Evolutionary conservation across 2,797 vertebrate species (phyloP).

Genomic region (Pyrocephalus nanus): DNA sequence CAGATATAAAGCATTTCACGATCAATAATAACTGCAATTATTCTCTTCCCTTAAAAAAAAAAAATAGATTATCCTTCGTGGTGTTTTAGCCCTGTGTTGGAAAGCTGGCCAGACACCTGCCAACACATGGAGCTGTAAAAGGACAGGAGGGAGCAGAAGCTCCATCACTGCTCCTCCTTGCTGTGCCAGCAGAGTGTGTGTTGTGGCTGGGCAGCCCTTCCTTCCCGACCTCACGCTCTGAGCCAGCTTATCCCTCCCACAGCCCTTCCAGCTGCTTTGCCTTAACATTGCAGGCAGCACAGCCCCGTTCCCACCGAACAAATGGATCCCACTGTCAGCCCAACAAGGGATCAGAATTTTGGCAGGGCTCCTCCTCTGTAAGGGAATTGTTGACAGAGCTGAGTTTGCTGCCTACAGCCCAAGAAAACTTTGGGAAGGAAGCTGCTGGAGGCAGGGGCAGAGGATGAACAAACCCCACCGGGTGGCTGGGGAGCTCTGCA

Average conservation of each 20-base stretch:
- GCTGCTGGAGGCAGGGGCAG: neutral
- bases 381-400: neutral
- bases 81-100: neutral
- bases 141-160: neutral
- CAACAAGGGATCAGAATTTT: neutral
- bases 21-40: neutral
- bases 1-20: neutral
- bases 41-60: neutral
- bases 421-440: neutral
- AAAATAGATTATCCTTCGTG: neutral
- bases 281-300: neutral
- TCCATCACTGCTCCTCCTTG: neutral
- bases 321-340: neutral
- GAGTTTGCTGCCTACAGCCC: neutral
- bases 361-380: neutral
- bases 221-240: neutral
- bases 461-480: neutral
- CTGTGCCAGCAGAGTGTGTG: neutral
- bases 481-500: neutral
- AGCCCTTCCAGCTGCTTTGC: neutral
- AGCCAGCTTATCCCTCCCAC: neutral
- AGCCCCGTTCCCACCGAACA: neutral
- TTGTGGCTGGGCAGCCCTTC: neutral
- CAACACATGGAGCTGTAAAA: rapidly evolving
- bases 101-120: neutral